Percentiles rank a stretch among this genome's conserved stretches.
These are phyloP conservation scores for Glyphotaelius pellucidus DNA, from an alignment of 2,888 invertebrate genomes.

Conservation along the genomic window DNA sequence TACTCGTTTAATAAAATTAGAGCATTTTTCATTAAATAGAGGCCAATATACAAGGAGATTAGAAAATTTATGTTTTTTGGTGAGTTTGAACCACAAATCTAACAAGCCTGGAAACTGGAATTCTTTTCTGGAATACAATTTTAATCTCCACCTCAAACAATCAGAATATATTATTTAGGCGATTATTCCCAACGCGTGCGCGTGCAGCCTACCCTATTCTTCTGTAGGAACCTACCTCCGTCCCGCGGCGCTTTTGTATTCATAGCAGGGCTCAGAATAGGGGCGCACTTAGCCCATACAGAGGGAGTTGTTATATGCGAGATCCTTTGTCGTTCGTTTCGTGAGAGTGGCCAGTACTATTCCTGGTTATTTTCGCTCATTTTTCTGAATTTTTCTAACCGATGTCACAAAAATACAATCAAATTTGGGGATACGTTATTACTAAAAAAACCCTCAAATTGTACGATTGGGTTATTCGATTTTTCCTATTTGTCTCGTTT, in stretches of 20 bases:
- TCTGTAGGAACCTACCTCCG: neutral
- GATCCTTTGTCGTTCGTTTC: slow-evolving; percentile 22
- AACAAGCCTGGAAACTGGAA: neutral
- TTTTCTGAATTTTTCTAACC: neutral
- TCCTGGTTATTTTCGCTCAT: neutral
- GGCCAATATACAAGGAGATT: neutral
- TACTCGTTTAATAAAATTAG: neutral
- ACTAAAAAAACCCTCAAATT: neutral
- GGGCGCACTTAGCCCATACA: slow-evolving; percentile 34
- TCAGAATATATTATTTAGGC: slow-evolving; percentile 3
- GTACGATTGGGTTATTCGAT: neutral
- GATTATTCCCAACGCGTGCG: slow-evolving; percentile 13
- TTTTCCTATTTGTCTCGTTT: neutral
- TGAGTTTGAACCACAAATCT: neutral
- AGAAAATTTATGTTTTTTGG: neutral
- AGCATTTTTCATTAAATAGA: neutral
- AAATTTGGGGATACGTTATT: neutral
- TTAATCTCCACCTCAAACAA: neutral
- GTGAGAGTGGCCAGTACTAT: neutral
- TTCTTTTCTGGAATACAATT: neutral
- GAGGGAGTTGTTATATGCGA: slow-evolving; percentile 25
- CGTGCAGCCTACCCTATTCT: slow-evolving; percentile 2
- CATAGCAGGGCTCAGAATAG: slow-evolving; percentile 20
- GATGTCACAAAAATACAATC: neutral
- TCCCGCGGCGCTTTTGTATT: slow-evolving; percentile 18